Evolutionary conservation across 1,140 invertebrate genomes (phyloP).

Genomic region (Neodiprion fabricii): DNA sequence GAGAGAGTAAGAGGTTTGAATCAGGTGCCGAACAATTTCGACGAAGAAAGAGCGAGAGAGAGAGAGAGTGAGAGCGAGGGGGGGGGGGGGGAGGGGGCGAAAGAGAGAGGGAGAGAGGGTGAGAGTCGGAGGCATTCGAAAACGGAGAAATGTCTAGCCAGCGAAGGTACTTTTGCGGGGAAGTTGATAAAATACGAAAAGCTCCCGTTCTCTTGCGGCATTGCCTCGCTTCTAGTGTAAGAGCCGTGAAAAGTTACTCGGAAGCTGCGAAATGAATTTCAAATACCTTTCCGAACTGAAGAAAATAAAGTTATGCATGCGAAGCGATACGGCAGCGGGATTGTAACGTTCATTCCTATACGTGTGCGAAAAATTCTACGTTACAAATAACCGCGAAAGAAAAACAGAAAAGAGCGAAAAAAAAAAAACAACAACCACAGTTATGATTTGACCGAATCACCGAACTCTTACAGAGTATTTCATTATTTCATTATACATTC

Average conservation of each 20-base stretch:
- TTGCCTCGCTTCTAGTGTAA: not conserved
- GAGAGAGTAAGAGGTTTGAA: not conserved
- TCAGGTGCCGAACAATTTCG: not conserved
- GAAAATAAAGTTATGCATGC: not conserved
- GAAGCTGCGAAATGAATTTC: constrained; percentile 2
- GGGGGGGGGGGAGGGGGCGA: no score
- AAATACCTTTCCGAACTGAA: not conserved
- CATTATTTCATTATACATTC: no score
- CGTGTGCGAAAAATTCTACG: no score
- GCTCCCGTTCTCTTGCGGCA: not conserved
- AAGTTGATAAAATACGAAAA: constrained; percentile 1
- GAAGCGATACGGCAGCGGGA: no score
- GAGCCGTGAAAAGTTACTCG: constrained; percentile 4
- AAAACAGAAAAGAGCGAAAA: no score
- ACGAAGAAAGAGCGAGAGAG: not conserved
- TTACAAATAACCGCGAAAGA: no score
- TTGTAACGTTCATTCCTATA: no score
- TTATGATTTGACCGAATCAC: no score
- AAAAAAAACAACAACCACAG: no score
- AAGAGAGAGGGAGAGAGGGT: no score
- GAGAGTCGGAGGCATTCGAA: not conserved
- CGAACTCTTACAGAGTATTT: no score
- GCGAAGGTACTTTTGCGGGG: not conserved
- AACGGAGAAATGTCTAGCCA: not conserved
- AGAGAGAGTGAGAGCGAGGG: not conserved